Percentiles rank a stretch among this genome's conserved stretches.
Conservation (phyloP, 2,113 vertebrate species). For the Cariama cristata region DNA sequence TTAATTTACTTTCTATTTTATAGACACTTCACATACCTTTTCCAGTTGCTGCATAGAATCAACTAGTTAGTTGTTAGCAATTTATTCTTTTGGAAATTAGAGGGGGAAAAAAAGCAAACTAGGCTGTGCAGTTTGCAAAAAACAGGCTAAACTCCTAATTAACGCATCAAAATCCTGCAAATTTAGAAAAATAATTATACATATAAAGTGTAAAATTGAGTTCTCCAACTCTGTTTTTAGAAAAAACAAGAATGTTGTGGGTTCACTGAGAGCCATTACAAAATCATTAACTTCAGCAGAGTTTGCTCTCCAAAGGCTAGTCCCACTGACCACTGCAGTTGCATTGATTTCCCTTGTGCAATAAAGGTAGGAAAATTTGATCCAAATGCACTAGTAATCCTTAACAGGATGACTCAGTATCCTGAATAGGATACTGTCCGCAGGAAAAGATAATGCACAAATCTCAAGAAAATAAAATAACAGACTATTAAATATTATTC, state of each 20-base stretch:
- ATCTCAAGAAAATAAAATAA: neutral
- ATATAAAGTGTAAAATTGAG: neutral
- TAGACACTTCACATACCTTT: neutral
- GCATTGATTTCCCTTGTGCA: neutral
- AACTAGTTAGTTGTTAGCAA: neutral
- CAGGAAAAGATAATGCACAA: neutral
- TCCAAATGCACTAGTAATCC: neutral
- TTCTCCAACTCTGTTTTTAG: neutral
- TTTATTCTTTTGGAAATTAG: neutral
- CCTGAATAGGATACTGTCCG: neutral
- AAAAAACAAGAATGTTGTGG: neutral
- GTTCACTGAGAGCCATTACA: neutral
- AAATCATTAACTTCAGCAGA: neutral
- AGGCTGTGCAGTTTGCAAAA: neutral
- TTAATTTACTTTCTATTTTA: neutral
- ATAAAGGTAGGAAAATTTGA: neutral
- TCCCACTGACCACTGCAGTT: neutral
- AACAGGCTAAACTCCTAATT: neutral
- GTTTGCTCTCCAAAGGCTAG: neutral
- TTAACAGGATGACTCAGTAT: neutral
- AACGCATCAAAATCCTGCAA: neutral
- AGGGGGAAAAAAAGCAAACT: too few species aligned
- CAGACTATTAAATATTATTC: neutral
- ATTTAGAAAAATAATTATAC: neutral
- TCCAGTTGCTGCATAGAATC: neutral